Conservation (phyloP, 2,888 invertebrate species). For the Trachelus tabidus region DNA sequence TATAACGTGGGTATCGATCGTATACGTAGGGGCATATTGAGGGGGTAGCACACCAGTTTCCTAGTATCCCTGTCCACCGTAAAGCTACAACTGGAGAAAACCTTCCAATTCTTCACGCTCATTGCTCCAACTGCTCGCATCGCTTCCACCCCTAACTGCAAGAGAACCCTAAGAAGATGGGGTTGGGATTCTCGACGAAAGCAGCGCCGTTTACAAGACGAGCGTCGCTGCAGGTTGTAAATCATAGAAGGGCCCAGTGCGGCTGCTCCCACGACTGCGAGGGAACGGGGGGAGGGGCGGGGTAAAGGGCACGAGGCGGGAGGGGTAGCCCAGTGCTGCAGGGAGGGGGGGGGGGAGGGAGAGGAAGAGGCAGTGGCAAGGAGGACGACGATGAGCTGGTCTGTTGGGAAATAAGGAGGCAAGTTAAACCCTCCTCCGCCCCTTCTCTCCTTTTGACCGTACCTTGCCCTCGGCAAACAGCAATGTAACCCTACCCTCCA, state of each 20-base stretch:
- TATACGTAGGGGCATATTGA: not conserved
- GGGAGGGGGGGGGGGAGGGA: too few relatives aligned
- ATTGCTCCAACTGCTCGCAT: not conserved
- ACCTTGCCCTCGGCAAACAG: conserved; percentile 57
- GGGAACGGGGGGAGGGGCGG: conserved; percentile 14
- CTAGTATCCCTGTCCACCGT: not conserved
- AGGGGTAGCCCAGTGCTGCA: conserved; percentile 30
- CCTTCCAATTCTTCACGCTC: not conserved
- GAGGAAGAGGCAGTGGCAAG: conserved; percentile 36
- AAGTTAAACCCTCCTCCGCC: conserved; percentile 51
- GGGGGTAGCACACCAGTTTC: not conserved
- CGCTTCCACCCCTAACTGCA: not conserved
- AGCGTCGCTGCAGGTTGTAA: conserved; percentile 55
- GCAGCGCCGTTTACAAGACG: conserved; percentile 50
- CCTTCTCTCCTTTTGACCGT: conserved; percentile 32
- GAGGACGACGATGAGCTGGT: conserved; percentile 45
- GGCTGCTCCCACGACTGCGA: not conserved
- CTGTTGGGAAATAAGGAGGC: conserved; percentile 65
- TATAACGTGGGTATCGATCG: not conserved
- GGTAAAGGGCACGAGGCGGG: conserved; percentile 33
- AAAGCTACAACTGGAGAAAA: not conserved
- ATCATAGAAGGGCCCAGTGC: conserved; percentile 45
- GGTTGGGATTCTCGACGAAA: not conserved
- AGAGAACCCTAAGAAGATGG: not conserved
- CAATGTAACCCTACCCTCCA: conserved; percentile 51